Percentiles rank a stretch among this genome's conserved stretches.
These are phyloP conservation scores for Ochropleura plecta DNA, from an alignment of 2,888 invertebrate genomes.

Conservation along the genomic window DNA sequence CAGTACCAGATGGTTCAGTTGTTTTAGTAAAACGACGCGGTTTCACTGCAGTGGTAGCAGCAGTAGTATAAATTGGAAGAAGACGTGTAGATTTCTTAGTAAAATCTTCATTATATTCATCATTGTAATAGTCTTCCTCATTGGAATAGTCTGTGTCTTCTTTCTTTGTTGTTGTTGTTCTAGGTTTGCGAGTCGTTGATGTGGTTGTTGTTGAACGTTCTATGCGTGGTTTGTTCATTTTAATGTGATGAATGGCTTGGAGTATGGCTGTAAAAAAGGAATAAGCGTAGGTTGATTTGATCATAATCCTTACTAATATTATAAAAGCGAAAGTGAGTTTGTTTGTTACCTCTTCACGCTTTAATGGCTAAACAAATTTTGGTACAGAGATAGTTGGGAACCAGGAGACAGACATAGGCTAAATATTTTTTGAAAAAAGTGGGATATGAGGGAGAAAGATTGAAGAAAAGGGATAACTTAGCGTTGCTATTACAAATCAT, in stretches of 20 bases:
- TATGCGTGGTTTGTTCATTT: conserved; percentile 64
- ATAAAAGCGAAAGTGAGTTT: no score
- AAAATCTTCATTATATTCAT: conserved; percentile 7
- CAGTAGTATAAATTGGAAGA: background rate
- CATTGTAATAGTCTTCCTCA: conserved; percentile 15
- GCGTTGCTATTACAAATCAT: no score
- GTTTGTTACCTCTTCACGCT: no score
- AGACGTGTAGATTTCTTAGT: background rate
- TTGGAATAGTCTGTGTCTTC: background rate
- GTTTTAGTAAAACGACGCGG: background rate
- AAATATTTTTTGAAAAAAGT: no score
- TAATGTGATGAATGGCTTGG: conserved; percentile 73
- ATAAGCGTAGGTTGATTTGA: no score
- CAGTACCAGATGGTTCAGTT: background rate
- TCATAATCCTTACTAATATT: no score
- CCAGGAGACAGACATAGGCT: no score
- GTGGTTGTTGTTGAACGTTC: conserved; percentile 52
- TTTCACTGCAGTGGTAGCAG: background rate
- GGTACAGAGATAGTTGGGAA: no score
- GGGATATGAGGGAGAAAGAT: no score
- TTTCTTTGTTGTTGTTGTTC: conserved; percentile 10
- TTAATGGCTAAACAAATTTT: no score
- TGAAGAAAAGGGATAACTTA: no score
- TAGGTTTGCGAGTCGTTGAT: conserved; percentile 13
- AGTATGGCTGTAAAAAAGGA: conserved; percentile 73